Evolutionary conservation across 64 coral and sea anemone species (phyloP).

Genomic region (Montipora foliosa): DNA sequence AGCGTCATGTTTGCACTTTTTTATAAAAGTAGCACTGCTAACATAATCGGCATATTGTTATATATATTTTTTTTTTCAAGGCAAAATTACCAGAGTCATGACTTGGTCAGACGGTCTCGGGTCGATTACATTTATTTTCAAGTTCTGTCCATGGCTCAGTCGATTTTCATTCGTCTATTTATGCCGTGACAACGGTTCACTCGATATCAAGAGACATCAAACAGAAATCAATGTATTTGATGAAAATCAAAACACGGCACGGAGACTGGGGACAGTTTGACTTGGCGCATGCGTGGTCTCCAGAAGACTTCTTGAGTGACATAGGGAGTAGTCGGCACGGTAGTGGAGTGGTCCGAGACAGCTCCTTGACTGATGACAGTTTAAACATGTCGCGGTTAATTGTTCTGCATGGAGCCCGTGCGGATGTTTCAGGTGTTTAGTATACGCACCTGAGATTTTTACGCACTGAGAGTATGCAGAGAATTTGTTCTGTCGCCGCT

Average conservation of each 20-base stretch:
- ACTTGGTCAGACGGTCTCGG: too few species aligned
- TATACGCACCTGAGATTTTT: too few species aligned
- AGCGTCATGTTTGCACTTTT: too few species aligned
- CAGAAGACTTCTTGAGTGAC: constrained; percentile 52
- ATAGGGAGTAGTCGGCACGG: constrained; percentile 30
- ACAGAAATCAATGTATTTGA: constrained; percentile 73
- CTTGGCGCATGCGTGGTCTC: constrained; percentile 81
- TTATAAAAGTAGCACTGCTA: too few species aligned
- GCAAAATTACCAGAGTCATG: too few species aligned
- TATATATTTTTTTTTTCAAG: too few species aligned
- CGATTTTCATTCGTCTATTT: constrained; percentile 21
- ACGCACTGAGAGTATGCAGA: not conserved
- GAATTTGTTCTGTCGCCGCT: too few species aligned
- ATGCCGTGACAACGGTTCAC: constrained; percentile 60
- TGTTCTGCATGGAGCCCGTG: constrained; percentile 59
- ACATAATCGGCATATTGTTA: too few species aligned
- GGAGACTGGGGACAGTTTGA: constrained; percentile 92
- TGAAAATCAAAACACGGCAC: constrained; percentile 68
- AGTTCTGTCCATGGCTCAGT: too few species aligned
- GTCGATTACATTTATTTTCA: too few species aligned
- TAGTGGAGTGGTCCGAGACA: constrained; percentile 45
- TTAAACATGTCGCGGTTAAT: constrained; percentile 43
- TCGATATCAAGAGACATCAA: constrained; percentile 70
- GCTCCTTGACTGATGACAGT: constrained; percentile 30
- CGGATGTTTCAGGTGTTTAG: constrained; percentile 52